phyloP scores from a whole-genome alignment of 1,140 invertebrate species.

The Cataglyphis hispanica region DNA sequence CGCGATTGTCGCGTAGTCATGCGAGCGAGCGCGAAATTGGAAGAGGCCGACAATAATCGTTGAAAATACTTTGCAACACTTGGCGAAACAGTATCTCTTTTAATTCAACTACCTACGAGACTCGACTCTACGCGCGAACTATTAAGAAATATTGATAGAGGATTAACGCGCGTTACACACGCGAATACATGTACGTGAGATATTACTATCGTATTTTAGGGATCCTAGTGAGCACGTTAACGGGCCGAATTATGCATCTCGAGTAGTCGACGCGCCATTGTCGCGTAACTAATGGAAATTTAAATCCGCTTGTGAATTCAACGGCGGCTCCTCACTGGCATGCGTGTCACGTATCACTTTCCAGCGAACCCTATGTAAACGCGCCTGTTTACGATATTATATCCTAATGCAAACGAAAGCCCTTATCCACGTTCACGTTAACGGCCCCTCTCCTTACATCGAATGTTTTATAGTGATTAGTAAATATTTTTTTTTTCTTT shows the following conservation, averaged over 20 bases:
- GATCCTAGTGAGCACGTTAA: slow-evolving; percentile 61
- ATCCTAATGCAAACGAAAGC: slow-evolving; percentile 81
- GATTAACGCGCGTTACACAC: slow-evolving; percentile 29
- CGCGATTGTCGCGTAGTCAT: background rate
- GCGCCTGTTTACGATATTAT: slow-evolving; percentile 85
- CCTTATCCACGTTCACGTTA: slow-evolving; percentile 67
- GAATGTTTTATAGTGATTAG: slow-evolving; percentile 31
- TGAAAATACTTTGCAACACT: background rate
- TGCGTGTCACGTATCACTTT: slow-evolving; percentile 86
- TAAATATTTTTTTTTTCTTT: slow-evolving; percentile 69
- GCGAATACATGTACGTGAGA: background rate
- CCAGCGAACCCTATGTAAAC: slow-evolving; percentile 82
- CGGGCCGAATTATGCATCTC: slow-evolving; percentile 76
- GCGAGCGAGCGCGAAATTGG: slow-evolving; percentile 12
- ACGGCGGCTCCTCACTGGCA: slow-evolving; percentile 80
- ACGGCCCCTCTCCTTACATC: background rate
- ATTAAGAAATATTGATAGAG: slow-evolving; percentile 53
- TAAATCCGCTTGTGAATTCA: slow-evolving; percentile 82
- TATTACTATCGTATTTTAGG: slow-evolving; percentile 60
- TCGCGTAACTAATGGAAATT: slow-evolving; percentile 85
- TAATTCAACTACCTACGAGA: slow-evolving; percentile 1
- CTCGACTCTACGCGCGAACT: background rate
- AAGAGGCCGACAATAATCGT: background rate
- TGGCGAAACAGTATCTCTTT: slow-evolving; percentile 13
- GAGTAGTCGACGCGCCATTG: slow-evolving; percentile 80